These are phyloP conservation scores for Tipula unca DNA, from an alignment of 2,888 invertebrate genomes.

Conservation along the genomic window DNA sequence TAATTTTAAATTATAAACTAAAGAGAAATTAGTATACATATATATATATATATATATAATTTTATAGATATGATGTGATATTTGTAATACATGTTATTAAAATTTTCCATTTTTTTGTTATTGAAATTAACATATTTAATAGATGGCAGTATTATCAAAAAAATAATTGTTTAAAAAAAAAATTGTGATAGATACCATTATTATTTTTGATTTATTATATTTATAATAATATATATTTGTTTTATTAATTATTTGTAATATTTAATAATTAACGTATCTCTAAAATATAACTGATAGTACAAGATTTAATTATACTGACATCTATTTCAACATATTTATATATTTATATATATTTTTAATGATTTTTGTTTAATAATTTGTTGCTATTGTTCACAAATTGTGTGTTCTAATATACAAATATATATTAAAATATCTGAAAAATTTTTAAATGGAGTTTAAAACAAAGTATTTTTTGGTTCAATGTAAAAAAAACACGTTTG, in stretches of 20 bases:
- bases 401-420: neutral
- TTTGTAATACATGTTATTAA: constrained; percentile 8
- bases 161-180: neutral
- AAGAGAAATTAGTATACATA: neutral
- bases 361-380: neutral
- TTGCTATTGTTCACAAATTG: neutral
- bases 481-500: neutral
- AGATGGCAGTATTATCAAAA: neutral
- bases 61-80: neutral
- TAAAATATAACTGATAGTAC: neutral
- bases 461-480: neutral
- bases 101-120: neutral
- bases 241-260: neutral
- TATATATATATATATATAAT: neutral
- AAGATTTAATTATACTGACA: neutral
- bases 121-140: neutral
- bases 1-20: constrained; percentile 8
- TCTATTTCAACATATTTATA: neutral
- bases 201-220: neutral
- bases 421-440: neutral
- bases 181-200: neutral
- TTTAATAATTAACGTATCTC: neutral
- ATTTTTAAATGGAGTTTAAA: neutral
- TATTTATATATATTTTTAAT: neutral
- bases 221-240: neutral